These are phyloP conservation scores for Amyelois transitella DNA, from an alignment of 1,140 invertebrate species.

Conservation along the genomic window DNA sequence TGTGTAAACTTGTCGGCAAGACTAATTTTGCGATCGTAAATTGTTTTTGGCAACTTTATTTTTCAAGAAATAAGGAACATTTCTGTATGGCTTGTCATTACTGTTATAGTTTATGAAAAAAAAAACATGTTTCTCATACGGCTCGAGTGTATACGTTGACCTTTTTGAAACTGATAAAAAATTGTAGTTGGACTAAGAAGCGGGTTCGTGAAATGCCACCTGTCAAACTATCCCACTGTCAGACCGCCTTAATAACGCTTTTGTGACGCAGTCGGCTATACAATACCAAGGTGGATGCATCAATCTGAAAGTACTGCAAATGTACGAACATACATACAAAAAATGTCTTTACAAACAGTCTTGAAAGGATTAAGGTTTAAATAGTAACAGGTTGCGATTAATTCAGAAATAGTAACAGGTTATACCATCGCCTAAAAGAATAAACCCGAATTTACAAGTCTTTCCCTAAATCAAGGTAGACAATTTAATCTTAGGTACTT, in stretches of 20 bases:
- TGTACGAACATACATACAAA: no score
- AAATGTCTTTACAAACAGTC: no score
- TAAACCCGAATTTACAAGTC: no score
- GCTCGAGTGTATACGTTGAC: conserved; percentile 29
- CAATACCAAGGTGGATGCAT: conserved; percentile 12
- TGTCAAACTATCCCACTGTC: conserved; percentile 21
- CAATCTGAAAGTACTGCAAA: no score
- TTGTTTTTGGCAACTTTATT: not conserved
- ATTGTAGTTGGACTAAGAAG: conserved; percentile 31
- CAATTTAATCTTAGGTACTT: no score
- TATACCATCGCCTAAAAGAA: no score
- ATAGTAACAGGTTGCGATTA: no score
- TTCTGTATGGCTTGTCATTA: not conserved
- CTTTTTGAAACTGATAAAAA: conserved; percentile 41
- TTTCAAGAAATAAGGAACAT: not conserved
- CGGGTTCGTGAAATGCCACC: conserved; percentile 50
- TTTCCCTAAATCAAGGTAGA: no score
- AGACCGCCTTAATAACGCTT: conserved; percentile 27
- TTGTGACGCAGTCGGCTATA: conserved; percentile 25
- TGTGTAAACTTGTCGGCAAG: conserved; percentile 20
- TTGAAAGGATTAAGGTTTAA: no score
- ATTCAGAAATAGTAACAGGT: no score
- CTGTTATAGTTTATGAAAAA: not conserved
- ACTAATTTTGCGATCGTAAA: not conserved
- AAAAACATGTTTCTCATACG: conserved; percentile 12